Conservation (phyloP, 2,888 invertebrate species). For the Scaeva pyrastri region DNA sequence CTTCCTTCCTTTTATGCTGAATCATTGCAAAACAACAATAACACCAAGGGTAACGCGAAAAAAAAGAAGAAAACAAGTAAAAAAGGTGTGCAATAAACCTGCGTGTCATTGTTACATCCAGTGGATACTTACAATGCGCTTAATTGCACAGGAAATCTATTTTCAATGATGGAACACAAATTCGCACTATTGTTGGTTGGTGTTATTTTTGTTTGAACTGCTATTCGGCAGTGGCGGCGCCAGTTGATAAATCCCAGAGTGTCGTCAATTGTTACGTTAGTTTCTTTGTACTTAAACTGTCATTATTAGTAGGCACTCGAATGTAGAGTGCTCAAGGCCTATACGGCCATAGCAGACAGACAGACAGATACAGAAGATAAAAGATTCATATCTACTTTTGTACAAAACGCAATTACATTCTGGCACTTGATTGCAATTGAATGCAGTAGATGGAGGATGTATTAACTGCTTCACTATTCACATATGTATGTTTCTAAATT, state of each 20-base stretch:
- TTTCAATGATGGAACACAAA: slow-evolving; percentile 60
- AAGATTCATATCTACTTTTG: slow-evolving; percentile 42
- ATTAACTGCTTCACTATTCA: not conserved
- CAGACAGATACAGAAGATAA: not conserved
- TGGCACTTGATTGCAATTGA: slow-evolving; percentile 1
- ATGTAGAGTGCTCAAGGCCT: slow-evolving; percentile 6
- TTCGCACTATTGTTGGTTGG: slow-evolving; percentile 55
- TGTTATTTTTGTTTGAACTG: not conserved
- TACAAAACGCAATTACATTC: slow-evolving; percentile 35
- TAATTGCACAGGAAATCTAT: slow-evolving; percentile 72
- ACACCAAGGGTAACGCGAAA: not conserved
- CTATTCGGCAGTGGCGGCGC: slow-evolving; percentile 34
- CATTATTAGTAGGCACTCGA: slow-evolving; percentile 11
- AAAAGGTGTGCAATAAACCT: slow-evolving; percentile 54
- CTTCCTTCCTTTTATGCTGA: slow-evolving; percentile 16
- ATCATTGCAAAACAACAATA: not conserved
- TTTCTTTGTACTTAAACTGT: slow-evolving; percentile 46
- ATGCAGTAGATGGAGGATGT: not conserved
- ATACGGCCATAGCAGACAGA: too few relatives aligned
- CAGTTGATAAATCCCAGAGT: slow-evolving; percentile 23
- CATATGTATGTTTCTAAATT: not conserved
- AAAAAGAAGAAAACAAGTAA: not conserved
- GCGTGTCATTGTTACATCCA: slow-evolving; percentile 47
- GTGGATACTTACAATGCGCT: slow-evolving; percentile 40
- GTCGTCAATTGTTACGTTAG: slow-evolving; percentile 17